Conservation (phyloP, 2,797 vertebrate genomes). For the Staurois parvus region DNA sequence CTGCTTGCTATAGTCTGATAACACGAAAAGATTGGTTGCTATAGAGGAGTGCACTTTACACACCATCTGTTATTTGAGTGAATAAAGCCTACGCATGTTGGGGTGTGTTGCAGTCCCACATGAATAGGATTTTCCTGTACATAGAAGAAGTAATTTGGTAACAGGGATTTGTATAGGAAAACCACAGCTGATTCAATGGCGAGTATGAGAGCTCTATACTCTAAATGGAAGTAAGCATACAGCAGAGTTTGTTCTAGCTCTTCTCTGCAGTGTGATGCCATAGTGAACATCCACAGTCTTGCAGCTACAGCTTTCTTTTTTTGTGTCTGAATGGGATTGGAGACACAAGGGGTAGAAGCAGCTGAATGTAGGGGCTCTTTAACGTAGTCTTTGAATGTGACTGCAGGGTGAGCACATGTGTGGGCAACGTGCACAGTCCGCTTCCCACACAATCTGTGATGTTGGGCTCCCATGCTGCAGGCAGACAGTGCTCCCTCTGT, state of each 20-base stretch:
- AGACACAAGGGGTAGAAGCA: not conserved
- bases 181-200: not conserved
- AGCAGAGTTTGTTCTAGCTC: not conserved
- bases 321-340: not conserved
- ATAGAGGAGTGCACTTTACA: too few species aligned
- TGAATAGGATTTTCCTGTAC: too few species aligned
- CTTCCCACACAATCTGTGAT: conserved; percentile 5
- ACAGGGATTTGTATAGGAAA: not conserved
- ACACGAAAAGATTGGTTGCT: too few species aligned
- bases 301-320: not conserved
- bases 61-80: too few species aligned
- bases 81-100: too few species aligned
- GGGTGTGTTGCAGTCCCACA: too few species aligned
- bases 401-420: conserved; percentile 17
- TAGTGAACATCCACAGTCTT: not conserved
- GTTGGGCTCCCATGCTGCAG: conserved; percentile 31
- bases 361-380: not conserved
- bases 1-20: too few species aligned
- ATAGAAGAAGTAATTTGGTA: too few species aligned
- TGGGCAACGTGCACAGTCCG: conserved; percentile 9
- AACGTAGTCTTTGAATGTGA: not conserved
- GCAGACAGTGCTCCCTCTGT: conserved; percentile 9
- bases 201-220: not conserved
- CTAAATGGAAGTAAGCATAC: not conserved
- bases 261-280: conserved; percentile 31